These are phyloP conservation scores for Caenorhabditis tropicalis DNA, from an alignment of 1,140 invertebrate species.

Conservation along the genomic window DNA sequence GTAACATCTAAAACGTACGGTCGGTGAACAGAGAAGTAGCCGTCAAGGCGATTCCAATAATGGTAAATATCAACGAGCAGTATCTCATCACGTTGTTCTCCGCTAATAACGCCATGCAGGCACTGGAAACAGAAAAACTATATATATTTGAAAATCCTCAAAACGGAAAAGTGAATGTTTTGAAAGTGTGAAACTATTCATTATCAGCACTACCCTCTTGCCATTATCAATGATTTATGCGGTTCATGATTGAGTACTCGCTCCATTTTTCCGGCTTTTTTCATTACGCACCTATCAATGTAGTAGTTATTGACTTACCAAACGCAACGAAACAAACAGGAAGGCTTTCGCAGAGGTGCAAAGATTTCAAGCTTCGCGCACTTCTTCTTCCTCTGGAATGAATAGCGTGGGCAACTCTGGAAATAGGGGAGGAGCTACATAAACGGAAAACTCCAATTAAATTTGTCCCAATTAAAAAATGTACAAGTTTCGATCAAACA, in stretches of 20 bases:
- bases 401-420: neutral
- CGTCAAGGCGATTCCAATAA: slow-evolving; percentile 12
- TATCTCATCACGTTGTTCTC: slow-evolving; percentile 31
- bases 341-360: neutral
- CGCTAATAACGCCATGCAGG: neutral
- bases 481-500: neutral
- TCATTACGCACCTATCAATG: neutral
- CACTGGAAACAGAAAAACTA: neutral
- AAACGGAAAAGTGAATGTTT: neutral
- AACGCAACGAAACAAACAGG: neutral
- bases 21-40: slow-evolving; percentile 11
- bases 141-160: neutral
- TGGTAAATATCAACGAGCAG: neutral
- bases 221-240: slow-evolving; percentile 40
- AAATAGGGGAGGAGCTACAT: neutral
- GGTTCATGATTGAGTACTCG: neutral
- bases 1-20: neutral
- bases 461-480: neutral
- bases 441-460: neutral
- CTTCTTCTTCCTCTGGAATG: neutral
- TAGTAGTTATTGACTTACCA: neutral
- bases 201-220: neutral
- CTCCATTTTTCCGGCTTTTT: slow-evolving; percentile 11
- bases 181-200: slow-evolving; percentile 20
- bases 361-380: neutral